A percentile compares a stretch with the other conserved stretches of the same genome.
These are phyloP conservation scores for Adrianichthys oophorus DNA, from an alignment of 2,797 vertebrate species.

Conservation along the genomic window DNA sequence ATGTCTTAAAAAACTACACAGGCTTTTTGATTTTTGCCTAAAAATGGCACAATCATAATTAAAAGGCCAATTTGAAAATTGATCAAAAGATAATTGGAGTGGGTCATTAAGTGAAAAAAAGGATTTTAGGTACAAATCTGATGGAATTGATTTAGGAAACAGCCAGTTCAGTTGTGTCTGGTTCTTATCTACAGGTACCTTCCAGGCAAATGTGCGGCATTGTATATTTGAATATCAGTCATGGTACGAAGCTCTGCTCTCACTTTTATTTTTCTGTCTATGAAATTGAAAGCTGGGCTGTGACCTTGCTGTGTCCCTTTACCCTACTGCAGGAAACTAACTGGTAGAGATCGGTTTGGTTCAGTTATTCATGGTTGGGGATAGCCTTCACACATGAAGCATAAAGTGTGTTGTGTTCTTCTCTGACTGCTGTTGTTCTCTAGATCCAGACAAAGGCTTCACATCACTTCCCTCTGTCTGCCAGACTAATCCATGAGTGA, in stretches of 20 bases:
- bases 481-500: neutral
- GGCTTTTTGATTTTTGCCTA: too few relatives aligned
- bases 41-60: too few relatives aligned
- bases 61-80: too few relatives aligned
- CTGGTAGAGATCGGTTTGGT: neutral
- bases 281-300: neutral
- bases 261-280: neutral
- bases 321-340: neutral
- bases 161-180: neutral
- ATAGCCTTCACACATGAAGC: too few relatives aligned
- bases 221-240: conserved; percentile 17
- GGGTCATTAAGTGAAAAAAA: too few relatives aligned
- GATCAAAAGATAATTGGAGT: too few relatives aligned
- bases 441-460: conserved; percentile 4
- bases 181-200: conserved; percentile 15
- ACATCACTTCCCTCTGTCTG: conserved; percentile 2
- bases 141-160: neutral
- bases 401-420: neutral
- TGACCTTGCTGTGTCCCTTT: neutral
- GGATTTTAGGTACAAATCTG: too few relatives aligned
- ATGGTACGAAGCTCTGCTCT: neutral
- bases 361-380: too few relatives aligned
- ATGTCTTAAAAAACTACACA: too few relatives aligned
- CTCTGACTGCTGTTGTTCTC: neutral
- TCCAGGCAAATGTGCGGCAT: conserved; percentile 21